A percentile compares a stretch with the other conserved stretches of the same genome.
phyloP scores from a whole-genome alignment of 2,888 invertebrate genomes.

The Myopa tessellatipennis region DNA sequence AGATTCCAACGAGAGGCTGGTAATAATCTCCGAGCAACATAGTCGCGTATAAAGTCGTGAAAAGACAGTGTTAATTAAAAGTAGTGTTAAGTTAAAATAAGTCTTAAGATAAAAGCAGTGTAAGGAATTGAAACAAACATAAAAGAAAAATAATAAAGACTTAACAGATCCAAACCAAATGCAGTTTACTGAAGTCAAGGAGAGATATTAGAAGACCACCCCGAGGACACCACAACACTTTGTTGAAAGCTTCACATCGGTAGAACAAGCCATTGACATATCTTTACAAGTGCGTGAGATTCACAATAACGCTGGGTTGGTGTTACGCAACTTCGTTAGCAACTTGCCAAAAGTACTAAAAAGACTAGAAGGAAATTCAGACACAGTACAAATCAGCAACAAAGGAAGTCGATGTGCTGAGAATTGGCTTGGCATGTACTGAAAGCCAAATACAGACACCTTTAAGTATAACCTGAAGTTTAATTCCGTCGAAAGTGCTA shows the following conservation, averaged over 20 bases:
- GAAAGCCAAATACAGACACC: slow-evolving; percentile 1
- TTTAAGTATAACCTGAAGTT: slow-evolving; percentile 11
- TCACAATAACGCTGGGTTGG: slow-evolving; percentile 39
- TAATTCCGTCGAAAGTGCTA: background rate
- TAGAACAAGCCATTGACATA: slow-evolving; percentile 14
- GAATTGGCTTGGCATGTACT: slow-evolving; percentile 14
- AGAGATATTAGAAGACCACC: no score
- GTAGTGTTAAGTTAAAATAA: no score
- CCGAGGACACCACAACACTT: no score
- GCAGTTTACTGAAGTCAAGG: no score
- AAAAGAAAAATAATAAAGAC: no score
- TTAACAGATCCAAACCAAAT: no score
- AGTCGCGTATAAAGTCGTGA: no score
- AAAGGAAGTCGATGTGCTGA: slow-evolving; percentile 3
- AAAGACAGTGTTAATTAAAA: no score
- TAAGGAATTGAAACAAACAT: no score
- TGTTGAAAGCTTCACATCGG: slow-evolving; percentile 32
- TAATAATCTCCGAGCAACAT: no score
- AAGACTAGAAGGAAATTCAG: background rate
- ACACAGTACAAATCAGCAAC: background rate
- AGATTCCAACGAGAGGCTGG: no score
- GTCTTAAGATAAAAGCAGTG: no score
- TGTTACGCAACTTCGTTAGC: slow-evolving; percentile 40
- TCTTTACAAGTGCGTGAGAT: slow-evolving; percentile 19
- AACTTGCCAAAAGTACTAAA: slow-evolving; percentile 31